Base-by-base conservation (phyloP, 2,113 vertebrate genomes). In the Herpailurus yagouaroundi region DNA sequence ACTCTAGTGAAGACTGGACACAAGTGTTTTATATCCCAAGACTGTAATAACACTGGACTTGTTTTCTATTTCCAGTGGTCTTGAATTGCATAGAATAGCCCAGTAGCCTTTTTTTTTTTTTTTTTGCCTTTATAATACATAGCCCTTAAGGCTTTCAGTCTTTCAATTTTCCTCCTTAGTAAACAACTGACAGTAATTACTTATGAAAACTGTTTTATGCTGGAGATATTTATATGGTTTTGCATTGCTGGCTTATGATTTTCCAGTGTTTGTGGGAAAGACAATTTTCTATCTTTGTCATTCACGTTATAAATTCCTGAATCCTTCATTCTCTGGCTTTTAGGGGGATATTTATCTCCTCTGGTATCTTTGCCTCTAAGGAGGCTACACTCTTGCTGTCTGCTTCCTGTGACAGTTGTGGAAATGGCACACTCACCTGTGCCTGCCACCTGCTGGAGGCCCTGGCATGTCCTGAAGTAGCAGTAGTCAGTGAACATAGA, bases 391-490 rank as follows among this genome's bases (percentile, higher is more conserved):
- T 86, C n/a, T 27, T 79, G 13, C 52, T 27, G 2, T 52, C 25
- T 79, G 1, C 21, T 52, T 1, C 4, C 33, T 31, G 7, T 45
- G 21, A 1, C 5, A 7, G 9, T n/a, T 23, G 0, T 45, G n/a
- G 4, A n/a, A 23, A 18, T 36, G 63, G 23, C 41, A 41, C 5
- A 12, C 27, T 45, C 23, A 12, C 41, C 5, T 18, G 14, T 33
- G 6, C 1, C 64, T 3, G 0, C 27, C 14, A 21, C n/a, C 64
- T 27, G 16, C 71, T 31, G 8, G 29, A n/a, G 31, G 31, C 19
- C 16, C 36, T n/a, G 19, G 9, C 0, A 0, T 52, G 15, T 60
- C 45, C 45, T 55, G 50, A 41, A 57, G n/a, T 1, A 2, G 4
- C 19, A 48, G 23, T 19, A 33, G 87, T 41, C 10, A 50, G 14